Evolutionary conservation across 2,888 invertebrate species (phyloP), one percentile per base, ranked within the genome.

Genomic region (Drosophila mimica): DNA sequence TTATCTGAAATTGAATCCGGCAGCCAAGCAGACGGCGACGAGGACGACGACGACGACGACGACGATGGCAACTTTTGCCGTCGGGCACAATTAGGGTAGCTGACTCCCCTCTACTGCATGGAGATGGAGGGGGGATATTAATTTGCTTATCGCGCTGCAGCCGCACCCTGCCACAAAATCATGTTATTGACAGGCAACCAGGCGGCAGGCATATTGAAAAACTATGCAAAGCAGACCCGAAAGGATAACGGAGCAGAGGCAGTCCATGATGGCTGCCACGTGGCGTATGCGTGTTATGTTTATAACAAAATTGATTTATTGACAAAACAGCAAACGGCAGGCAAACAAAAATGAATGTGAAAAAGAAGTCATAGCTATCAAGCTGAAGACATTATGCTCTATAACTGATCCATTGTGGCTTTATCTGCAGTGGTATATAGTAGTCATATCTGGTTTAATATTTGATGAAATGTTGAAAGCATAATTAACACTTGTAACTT

Each of bases 1-100:
- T 89, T 88, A 90, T 90, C 90, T 90, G 77, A 90, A 90, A 90
- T 91, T 89, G 88, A 90, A 90, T 90, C 91, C 81, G 81, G 65
- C 88, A 84, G 72, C 76, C 90, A 82, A 83, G 80, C 83, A 86
- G 81, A 79, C 82, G 76, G 66, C 51, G 58, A 65, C 51, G 60
- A 31, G 2, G 25, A 25, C 2, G 25, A 25, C 25, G 25, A 25
- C 25, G 25, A 25, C 25, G 81, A 79, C 82, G 76, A 68, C 51
- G 58, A 67, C 51, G 62, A 31, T 65, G 78, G 51, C 69, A 81
- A 77, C 71, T 74, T 76, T 72, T 68, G 56, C 88, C 89, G 70
- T 71, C 71, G 82, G 90, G 89, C 81, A 76, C 88, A 83, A 88
- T 88, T 82, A 90, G 88, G 80, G 87, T 86, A 82, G 66, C 75